phyloP scores from a whole-genome alignment of 2,113 vertebrate species.

The Chloropsis cyanopogon region DNA sequence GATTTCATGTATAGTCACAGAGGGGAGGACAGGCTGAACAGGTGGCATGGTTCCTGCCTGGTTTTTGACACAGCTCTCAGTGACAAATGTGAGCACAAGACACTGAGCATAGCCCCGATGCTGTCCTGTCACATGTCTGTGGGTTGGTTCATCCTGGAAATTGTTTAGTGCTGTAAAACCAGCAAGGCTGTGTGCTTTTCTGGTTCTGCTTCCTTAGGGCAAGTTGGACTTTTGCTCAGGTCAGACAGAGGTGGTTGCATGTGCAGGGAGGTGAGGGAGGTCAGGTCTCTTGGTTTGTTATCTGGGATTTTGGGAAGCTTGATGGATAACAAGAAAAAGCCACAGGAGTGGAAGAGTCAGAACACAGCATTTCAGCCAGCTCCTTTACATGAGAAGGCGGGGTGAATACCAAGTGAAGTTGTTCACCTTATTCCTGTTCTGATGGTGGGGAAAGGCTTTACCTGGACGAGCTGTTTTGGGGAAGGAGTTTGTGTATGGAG shows the following conservation, averaged over 20 bases:
- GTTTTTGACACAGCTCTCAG: neutral
- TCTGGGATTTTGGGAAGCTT: neutral
- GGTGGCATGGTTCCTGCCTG: neutral
- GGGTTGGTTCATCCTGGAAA: neutral
- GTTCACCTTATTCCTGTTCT: neutral
- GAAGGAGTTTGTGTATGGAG: neutral
- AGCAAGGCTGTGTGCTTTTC: neutral
- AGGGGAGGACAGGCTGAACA: neutral
- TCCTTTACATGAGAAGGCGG: neutral
- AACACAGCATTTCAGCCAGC: neutral
- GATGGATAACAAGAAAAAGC: neutral
- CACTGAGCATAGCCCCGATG: accelerated
- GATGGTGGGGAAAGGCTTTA: neutral
- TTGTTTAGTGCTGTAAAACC: neutral
- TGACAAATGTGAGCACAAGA: neutral
- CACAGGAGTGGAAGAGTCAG: neutral
- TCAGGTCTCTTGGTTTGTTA: neutral
- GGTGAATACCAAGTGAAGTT: neutral
- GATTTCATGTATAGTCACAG: neutral
- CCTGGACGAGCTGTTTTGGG: neutral
- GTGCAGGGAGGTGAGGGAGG: neutral
- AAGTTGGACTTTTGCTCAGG: neutral
- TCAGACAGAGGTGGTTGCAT: neutral
- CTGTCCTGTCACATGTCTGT: accelerated
- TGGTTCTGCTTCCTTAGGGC: neutral